Conservation (phyloP, 2,113 vertebrate genomes). For the Tamias sibiricus region DNA sequence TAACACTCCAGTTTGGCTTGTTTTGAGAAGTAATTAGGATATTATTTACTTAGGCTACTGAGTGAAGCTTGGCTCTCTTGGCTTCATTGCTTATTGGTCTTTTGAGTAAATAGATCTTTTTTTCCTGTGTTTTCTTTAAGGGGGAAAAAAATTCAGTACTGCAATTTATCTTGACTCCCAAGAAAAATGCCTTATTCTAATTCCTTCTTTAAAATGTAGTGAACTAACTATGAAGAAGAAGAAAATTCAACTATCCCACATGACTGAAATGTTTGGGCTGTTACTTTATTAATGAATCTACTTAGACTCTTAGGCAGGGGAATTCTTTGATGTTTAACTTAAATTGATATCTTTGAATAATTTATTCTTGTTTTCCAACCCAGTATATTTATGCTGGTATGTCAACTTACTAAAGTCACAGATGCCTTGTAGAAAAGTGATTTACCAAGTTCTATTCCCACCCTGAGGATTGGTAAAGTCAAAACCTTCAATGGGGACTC, state of each 20-base stretch:
- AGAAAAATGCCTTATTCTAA: neutral
- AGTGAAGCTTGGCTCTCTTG: conserved; percentile 76
- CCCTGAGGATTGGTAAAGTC: neutral
- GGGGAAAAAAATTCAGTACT: neutral
- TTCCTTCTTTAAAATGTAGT: neutral
- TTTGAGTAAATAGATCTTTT: conserved; percentile 47
- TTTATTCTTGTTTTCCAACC: neutral
- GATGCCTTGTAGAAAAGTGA: neutral
- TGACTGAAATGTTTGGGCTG: conserved; percentile 4
- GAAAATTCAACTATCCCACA: neutral
- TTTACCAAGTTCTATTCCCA: neutral
- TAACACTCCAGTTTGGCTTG: conserved; percentile 78
- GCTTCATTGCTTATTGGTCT: conserved; percentile 53
- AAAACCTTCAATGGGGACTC: neutral
- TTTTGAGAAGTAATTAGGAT: conserved; percentile 81
- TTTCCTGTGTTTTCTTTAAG: neutral
- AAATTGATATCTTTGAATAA: neutral
- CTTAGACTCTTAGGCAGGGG: neutral
- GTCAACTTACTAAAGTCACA: neutral
- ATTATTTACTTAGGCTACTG: conserved; percentile 80
- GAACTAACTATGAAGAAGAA: neutral
- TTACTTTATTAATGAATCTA: neutral
- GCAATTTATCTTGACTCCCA: neutral
- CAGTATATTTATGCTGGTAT: neutral
- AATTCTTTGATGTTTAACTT: conserved; percentile 12